phyloP scores from a whole-genome alignment of 2,113 vertebrate genomes.

The Fulmarus glacialis region DNA sequence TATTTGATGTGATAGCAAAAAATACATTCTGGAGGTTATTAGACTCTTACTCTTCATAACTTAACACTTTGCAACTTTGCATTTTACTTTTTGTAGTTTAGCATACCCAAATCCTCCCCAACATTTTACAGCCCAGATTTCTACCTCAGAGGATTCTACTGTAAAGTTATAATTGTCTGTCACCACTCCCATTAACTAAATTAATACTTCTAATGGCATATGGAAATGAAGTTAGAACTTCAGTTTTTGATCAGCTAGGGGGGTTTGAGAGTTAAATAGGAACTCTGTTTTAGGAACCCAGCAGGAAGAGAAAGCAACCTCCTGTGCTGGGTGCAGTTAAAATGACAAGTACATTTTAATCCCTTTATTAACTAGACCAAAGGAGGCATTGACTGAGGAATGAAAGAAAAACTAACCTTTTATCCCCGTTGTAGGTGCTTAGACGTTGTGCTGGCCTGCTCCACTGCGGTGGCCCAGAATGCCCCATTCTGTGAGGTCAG shows the following conservation, averaged over 20 bases:
- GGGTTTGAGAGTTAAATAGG: background rate
- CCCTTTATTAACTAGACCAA: background rate
- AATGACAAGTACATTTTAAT: background rate
- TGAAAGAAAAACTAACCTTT: conserved; percentile 29
- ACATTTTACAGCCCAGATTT: background rate
- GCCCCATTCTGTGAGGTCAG: conserved; percentile 46
- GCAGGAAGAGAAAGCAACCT: background rate
- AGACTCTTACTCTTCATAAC: background rate
- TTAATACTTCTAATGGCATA: background rate
- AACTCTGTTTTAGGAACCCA: background rate
- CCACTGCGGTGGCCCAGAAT: conserved; percentile 19
- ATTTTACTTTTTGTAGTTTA: background rate
- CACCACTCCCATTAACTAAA: background rate
- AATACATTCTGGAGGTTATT: background rate
- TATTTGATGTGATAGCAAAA: background rate
- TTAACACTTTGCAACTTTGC: background rate
- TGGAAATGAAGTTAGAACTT: background rate
- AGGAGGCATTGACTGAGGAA: background rate
- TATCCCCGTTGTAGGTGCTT: conserved; percentile 52
- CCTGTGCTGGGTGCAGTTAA: background rate
- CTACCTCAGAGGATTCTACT: background rate
- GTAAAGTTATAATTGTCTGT: background rate
- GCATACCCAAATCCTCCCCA: background rate
- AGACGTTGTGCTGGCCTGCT: conserved; percentile 44
- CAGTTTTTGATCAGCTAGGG: background rate